Base-by-base conservation (phyloP, 2,113 vertebrate genomes). In the Candoia aspera region DNA sequence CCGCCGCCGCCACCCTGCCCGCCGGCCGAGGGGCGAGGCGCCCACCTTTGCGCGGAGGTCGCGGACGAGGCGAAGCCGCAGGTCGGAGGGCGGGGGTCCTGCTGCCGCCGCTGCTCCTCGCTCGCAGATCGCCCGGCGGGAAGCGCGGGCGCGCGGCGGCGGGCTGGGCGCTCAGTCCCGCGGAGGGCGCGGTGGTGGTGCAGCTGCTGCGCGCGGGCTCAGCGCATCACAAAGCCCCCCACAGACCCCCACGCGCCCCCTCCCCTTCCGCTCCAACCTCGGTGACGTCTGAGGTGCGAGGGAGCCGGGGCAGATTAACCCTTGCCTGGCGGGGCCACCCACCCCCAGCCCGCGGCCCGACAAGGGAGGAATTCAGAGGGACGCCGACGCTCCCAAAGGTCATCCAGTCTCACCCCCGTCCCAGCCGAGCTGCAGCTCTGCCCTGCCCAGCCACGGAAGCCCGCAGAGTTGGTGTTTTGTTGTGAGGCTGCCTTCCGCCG, bases 191-290 rank as follows among this genome's bases (percentile, higher is more conserved):
- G 23, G 37, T 6, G 46, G 83, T 26, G 87, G 54, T 54, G 93
- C 93, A 90, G 94, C 94, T 93, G 94, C 93, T 83, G 93, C 95
- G 58, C 60, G 90, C 94, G 64, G 94, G 91, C 84, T 90, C 91
- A 88, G 86, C 54, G 95, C 95, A 95, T 96, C 96, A 96, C 96
- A 97, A 96, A 95, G 95, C 94, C 97, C 96, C 95, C 96, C 97
- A 96, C 95, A 84, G 95, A 94, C 96, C 95, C 93, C 94, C 83
- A 3, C 57, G 24, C 64, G 57, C 89, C 93, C 92, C 93, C 94
- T 92, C 92, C 96, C 95, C 94, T 93, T 92, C 95, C 88, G 93
- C 96, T 94, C 94, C 90, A 95, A 95, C 96, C 95, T 95, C 95
- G 92, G 94, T 97, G 96, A 97, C 96, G 96, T 97, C 94, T 95